Evolutionary conservation across 2,797 vertebrate species (phyloP), one percentile per base, ranked within the genome.

Genomic region (Loris lydekkerianus): DNA sequence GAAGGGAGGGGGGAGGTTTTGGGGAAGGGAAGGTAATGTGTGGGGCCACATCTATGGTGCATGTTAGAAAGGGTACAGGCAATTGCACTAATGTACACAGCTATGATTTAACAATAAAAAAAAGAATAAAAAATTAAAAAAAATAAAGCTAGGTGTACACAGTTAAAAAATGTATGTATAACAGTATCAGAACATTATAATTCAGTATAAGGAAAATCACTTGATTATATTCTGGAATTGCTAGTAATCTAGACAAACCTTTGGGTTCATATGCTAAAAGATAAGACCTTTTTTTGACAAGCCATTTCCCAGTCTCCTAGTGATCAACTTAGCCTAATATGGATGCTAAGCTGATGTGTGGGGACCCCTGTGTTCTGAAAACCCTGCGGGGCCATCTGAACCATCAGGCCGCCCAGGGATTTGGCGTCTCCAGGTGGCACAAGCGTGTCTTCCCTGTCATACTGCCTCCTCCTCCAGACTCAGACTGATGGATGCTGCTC

Each of bases 191-290:
- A 83, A 58, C 91, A 43, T 61, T 60, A 67, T 72, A 93, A n/a
- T 76, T 80, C 67, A 43, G 70, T 92, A 88, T 18, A 92, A 95
- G 43, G 82, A 18, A 3, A 37, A 92, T 65, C 29, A 83, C 58
- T 94, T 70, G n/a, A 85, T 93, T 58, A 92, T 84, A 95, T 93
- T 91, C n/a, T 72, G 72, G 70, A 89, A 83, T 77, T 53, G 2
- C 7, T 46, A 76, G 70, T 58, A 76, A 77, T 85, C 25, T 86
- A 77, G 69, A 87, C 34, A 86, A 80, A 27, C n/a, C 10, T 76
- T 72, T 78, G 9, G 31, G 5, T 72, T 89, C 40, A 78, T 10
- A 11, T 78, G 43, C n/a, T 21, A 88, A 75, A 95, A n/a, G 69
- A 3, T 77, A 11, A 25, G 4, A 40, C 61, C 61, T 69, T 11